phyloP scores from a whole-genome alignment of 2,113 vertebrate species.

The Ctenomys sociabilis region DNA sequence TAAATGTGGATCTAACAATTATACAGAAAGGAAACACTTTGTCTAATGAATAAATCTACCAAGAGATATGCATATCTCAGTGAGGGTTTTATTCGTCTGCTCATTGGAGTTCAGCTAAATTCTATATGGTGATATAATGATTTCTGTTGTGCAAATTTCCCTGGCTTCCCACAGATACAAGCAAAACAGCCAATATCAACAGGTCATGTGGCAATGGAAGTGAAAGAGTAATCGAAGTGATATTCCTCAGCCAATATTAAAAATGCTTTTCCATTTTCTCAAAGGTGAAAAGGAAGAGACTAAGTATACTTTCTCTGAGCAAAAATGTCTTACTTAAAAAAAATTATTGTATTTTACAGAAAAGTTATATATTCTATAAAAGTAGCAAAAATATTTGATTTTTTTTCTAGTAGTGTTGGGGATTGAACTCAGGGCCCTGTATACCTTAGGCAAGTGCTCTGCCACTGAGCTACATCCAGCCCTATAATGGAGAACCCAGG shows the following conservation, averaged over 20 bases:
- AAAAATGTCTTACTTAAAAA: background rate
- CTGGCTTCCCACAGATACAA: background rate
- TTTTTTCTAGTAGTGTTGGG: background rate
- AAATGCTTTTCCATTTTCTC: background rate
- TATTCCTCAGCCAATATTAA: background rate
- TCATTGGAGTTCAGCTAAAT: background rate
- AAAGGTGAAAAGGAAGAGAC: background rate
- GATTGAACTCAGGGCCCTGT: background rate
- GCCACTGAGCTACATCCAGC: background rate
- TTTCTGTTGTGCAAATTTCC: background rate
- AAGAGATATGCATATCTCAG: background rate
- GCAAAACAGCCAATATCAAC: background rate
- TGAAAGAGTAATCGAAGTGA: conserved; percentile 14
- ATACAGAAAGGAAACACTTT: background rate
- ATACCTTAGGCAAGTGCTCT: background rate
- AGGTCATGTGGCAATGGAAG: background rate
- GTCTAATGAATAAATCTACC: background rate
- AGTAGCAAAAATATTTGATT: background rate
- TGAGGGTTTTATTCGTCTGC: background rate
- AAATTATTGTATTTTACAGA: background rate
- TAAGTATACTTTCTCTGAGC: background rate
- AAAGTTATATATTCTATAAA: background rate
- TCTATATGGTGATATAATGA: background rate
- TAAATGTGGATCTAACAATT: background rate
- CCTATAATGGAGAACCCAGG: background rate